Conservation (phyloP, 1,140 invertebrate species). For the Microplitis demolitor region DNA sequence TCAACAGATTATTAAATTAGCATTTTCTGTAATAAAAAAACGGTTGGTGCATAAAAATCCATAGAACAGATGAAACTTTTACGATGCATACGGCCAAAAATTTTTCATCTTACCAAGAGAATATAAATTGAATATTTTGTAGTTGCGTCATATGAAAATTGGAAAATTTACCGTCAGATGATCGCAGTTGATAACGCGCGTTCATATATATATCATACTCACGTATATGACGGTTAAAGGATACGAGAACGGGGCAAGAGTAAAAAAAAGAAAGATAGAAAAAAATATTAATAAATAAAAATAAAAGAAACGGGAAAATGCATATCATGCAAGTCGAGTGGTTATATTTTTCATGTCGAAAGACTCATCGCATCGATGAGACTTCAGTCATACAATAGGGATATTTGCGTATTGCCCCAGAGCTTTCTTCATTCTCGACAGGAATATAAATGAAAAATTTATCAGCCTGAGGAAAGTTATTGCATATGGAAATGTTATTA, state of each 20-base stretch:
- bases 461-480: constrained; percentile 33
- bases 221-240: not conserved
- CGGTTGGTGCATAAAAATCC: not conserved
- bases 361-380: not conserved
- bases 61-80: not conserved
- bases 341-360: not conserved
- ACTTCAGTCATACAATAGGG: constrained; percentile 25
- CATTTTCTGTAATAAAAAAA: not conserved
- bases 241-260: not conserved
- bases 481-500: constrained; percentile 34
- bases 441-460: constrained; percentile 49
- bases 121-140: constrained; percentile 33
- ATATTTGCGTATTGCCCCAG: constrained; percentile 26
- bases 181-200: not conserved
- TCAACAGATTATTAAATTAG: not conserved
- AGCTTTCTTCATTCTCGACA: constrained; percentile 30
- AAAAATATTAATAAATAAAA: no score
- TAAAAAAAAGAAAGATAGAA: not conserved
- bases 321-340: not conserved
- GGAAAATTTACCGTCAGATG: constrained; percentile 18
- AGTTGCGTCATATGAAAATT: constrained; percentile 9
- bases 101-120: not conserved
- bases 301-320: not conserved
- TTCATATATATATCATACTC: not conserved
- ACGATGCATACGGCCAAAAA: not conserved